Conservation (phyloP, 2,888 invertebrate genomes). For the Drosophila picticornis region DNA sequence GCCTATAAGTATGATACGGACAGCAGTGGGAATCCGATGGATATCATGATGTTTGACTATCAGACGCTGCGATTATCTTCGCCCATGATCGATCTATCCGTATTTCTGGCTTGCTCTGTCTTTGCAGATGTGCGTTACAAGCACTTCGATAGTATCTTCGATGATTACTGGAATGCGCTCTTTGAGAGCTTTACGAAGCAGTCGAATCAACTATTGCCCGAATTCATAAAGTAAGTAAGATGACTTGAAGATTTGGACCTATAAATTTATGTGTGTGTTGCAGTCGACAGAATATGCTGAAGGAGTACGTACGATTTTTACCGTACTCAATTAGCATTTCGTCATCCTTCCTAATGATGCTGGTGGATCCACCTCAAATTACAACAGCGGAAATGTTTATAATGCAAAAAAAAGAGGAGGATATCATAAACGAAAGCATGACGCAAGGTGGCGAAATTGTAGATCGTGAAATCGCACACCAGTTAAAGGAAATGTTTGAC, state of each 20-base stretch:
- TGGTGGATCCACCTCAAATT: slow-evolving; percentile 68
- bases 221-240: slow-evolving; percentile 70
- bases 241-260: background rate
- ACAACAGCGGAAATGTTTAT: slow-evolving; percentile 61
- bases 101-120: slow-evolving; percentile 78
- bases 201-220: slow-evolving; percentile 61
- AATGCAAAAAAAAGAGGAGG: slow-evolving; percentile 33
- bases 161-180: slow-evolving; percentile 75
- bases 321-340: slow-evolving; percentile 76
- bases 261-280: slow-evolving; percentile 7
- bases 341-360: slow-evolving; percentile 68
- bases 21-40: slow-evolving; percentile 61
- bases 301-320: slow-evolving; percentile 81
- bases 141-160: slow-evolving; percentile 81
- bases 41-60: slow-evolving; percentile 84
- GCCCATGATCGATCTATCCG: slow-evolving; percentile 83
- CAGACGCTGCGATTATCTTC: slow-evolving; percentile 83
- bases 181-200: slow-evolving; percentile 49
- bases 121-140: slow-evolving; percentile 74
- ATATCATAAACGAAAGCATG: slow-evolving; percentile 53
- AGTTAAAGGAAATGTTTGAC: slow-evolving; percentile 80
- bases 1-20: slow-evolving; percentile 81
- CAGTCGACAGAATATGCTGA: slow-evolving; percentile 75
- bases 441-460: slow-evolving; percentile 80
- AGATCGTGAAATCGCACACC: slow-evolving; percentile 81